A percentile compares a stretch with the other conserved stretches of the same genome.
These are phyloP conservation scores for Molossus alvarezi DNA, from an alignment of 2,797 vertebrate genomes.

Conservation along the genomic window DNA sequence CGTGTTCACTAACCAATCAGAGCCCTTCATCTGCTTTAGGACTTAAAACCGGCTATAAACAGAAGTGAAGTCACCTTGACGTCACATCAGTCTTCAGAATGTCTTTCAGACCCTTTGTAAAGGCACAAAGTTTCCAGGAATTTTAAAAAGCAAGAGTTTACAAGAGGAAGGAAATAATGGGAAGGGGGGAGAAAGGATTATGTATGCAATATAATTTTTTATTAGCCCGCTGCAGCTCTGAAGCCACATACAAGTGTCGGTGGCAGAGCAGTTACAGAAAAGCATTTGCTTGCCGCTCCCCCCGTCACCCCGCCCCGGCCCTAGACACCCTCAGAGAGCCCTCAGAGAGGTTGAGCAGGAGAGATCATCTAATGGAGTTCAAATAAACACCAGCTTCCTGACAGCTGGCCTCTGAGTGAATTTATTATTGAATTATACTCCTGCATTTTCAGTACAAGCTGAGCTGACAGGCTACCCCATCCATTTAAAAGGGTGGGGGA, in stretches of 20 bases:
- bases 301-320: not conserved
- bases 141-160: constrained; percentile 38
- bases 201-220: not conserved
- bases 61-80: not conserved
- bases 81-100: not conserved
- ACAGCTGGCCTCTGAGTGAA: constrained; percentile 88
- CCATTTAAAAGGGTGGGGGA: constrained; percentile 43
- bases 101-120: not conserved
- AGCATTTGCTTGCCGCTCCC: not conserved
- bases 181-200: not conserved
- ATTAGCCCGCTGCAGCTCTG: not conserved
- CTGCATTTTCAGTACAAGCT: constrained; percentile 89
- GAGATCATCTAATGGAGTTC: constrained; percentile 88
- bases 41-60: not conserved
- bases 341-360: constrained; percentile 75
- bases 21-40: not conserved
- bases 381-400: constrained; percentile 88
- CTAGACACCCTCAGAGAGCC: constrained; percentile 44
- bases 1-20: not conserved
- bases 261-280: not conserved
- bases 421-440: constrained; percentile 91
- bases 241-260: not conserved
- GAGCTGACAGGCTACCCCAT: constrained; percentile 88
- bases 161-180: not conserved
- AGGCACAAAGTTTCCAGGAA: constrained; percentile 15